These are phyloP conservation scores for Myotis pilosus DNA, from an alignment of 2,797 vertebrate species.

Conservation along the genomic window DNA sequence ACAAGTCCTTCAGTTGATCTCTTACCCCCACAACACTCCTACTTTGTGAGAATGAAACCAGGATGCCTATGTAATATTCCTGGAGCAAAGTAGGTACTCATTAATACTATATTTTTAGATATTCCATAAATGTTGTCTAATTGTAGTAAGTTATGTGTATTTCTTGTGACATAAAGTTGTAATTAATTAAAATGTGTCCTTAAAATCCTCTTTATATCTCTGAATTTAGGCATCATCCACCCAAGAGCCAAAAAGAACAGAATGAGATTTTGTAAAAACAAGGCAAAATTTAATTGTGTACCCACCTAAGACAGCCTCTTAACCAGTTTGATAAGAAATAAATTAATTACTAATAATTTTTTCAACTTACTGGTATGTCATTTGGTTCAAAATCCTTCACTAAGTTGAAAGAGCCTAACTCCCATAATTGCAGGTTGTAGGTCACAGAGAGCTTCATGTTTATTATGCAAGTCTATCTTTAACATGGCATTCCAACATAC, in stretches of 20 bases:
- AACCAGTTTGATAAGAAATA: background rate
- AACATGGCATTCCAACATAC: background rate
- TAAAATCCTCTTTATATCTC: background rate
- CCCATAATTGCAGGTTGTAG: background rate
- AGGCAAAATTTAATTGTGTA: background rate
- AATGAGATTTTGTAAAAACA: constrained; percentile 1
- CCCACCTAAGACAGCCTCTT: background rate
- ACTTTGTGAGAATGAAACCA: background rate
- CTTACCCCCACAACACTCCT: no score
- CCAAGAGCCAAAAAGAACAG: background rate
- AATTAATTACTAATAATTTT: background rate
- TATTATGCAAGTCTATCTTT: background rate
- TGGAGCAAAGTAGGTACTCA: background rate
- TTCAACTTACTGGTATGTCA: background rate
- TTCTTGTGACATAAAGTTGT: background rate
- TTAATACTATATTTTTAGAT: background rate
- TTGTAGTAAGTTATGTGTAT: background rate
- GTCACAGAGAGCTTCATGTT: background rate
- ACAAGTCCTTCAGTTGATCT: no score
- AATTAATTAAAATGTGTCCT: background rate
- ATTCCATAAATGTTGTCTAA: background rate
- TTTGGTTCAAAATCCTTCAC: background rate
- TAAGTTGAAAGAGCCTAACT: background rate
- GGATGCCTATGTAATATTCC: background rate
- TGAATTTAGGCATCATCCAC: background rate